Conservation (phyloP, 2,888 invertebrate genomes). For the Philaethria dido region DNA sequence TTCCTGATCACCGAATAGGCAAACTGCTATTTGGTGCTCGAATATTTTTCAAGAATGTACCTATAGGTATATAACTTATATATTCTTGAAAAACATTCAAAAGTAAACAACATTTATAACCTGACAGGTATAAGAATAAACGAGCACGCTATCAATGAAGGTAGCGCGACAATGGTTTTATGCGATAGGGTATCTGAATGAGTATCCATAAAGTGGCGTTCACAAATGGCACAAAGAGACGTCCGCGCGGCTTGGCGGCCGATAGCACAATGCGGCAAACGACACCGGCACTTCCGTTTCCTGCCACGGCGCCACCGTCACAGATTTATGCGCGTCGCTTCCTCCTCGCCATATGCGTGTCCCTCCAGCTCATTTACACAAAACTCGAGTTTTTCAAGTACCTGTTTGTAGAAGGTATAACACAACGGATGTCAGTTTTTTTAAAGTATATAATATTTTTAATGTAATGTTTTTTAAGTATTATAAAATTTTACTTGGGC, state of each 20-base stretch:
- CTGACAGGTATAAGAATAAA: constrained; percentile 46
- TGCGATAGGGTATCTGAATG: constrained; percentile 73
- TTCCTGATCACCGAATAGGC: no score
- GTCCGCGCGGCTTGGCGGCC: constrained; percentile 77
- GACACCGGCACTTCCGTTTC: constrained; percentile 81
- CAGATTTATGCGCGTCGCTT: constrained; percentile 82
- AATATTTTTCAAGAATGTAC: no score
- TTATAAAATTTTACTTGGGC: no score
- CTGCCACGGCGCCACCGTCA: constrained; percentile 80
- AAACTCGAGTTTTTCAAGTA: constrained; percentile 80
- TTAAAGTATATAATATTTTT: constrained; percentile 51
- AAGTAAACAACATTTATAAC: constrained; percentile 36
- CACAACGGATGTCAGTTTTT: constrained; percentile 60
- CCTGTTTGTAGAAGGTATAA: constrained; percentile 63
- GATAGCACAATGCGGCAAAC: constrained; percentile 84
- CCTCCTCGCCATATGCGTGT: constrained; percentile 77
- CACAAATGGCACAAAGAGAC: constrained; percentile 78
- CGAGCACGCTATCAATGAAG: constrained; percentile 63
- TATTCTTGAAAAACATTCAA: constrained; percentile 8
- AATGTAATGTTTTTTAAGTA: neutral
- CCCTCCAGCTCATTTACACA: constrained; percentile 79
- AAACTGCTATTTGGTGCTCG: no score
- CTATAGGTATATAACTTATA: no score
- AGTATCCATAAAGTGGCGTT: constrained; percentile 73
- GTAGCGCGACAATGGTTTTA: constrained; percentile 72